phyloP scores from a whole-genome alignment of 2,113 vertebrate genomes.

The Prinia subflava region DNA sequence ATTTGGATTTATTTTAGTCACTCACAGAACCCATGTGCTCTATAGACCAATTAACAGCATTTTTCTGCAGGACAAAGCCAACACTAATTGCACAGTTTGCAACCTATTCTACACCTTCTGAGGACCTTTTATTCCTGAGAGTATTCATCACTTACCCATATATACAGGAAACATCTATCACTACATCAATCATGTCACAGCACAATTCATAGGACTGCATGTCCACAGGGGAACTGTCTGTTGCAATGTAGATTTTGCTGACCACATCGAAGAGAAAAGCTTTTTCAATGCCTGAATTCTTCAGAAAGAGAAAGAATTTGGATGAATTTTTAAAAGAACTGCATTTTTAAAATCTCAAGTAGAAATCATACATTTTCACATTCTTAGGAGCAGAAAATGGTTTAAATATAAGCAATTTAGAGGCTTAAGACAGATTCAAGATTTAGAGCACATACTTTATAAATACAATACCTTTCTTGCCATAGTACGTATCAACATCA shows the following conservation, averaged over 20 bases:
- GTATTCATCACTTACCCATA: slow-evolving; percentile 86
- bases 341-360: background rate
- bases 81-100: background rate
- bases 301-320: slow-evolving; percentile 63
- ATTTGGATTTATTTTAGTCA: background rate
- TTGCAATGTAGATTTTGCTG: slow-evolving; percentile 99
- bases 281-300: slow-evolving; percentile 99
- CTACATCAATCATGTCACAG: slow-evolving; percentile 99
- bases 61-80: background rate
- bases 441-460: background rate
- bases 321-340: slow-evolving; percentile 1
- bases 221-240: slow-evolving; percentile 98
- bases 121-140: background rate
- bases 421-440: background rate
- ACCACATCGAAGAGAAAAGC: slow-evolving; percentile 98
- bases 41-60: background rate
- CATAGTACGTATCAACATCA: background rate
- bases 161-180: slow-evolving; percentile 99
- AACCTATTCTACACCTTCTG: background rate
- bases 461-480: background rate
- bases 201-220: slow-evolving; percentile 99
- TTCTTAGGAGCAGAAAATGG: background rate
- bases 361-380: background rate
- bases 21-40: background rate
- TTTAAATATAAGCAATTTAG: background rate